Percentiles rank a stretch among this genome's conserved stretches.
phyloP scores from a whole-genome alignment of 2,797 vertebrate genomes.

The Garrulus glandarius region DNA sequence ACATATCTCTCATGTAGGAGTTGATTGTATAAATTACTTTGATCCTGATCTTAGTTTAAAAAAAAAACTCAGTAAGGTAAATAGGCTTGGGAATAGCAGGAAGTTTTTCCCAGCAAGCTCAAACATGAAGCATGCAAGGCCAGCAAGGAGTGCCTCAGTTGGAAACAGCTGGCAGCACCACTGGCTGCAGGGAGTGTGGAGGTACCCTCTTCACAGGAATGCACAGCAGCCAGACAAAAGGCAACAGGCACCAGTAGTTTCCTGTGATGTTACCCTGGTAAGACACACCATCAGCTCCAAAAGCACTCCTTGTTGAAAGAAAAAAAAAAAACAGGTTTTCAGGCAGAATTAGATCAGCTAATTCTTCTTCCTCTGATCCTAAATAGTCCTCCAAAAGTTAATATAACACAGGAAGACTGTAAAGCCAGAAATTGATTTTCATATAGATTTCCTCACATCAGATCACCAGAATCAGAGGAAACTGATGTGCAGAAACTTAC shows the following conservation, averaged over 20 bases:
- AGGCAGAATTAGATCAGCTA: not conserved
- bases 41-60: not conserved
- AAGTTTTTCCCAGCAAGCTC: not conserved
- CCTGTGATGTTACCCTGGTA: not conserved
- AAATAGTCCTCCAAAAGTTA: not conserved
- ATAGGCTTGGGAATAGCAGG: not conserved
- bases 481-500: not conserved
- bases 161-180: not conserved
- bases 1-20: not conserved
- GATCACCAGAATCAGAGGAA: not conserved
- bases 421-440: conserved; percentile 14
- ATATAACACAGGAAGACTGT: not conserved
- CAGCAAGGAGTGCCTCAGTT: not conserved
- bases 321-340: not conserved
- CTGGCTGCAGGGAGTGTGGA: not conserved
- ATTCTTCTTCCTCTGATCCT: not conserved
- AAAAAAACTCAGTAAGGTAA: not conserved
- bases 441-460: not conserved
- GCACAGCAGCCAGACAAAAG: not conserved
- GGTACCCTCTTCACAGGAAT: not conserved
- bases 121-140: not conserved
- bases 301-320: not conserved
- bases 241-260: not conserved
- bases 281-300: not conserved
- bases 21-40: not conserved